A percentile compares a stretch with the other conserved stretches of the same genome.
Conservation (phyloP, 2,888 invertebrate genomes). For the Acleris holmiana region DNA sequence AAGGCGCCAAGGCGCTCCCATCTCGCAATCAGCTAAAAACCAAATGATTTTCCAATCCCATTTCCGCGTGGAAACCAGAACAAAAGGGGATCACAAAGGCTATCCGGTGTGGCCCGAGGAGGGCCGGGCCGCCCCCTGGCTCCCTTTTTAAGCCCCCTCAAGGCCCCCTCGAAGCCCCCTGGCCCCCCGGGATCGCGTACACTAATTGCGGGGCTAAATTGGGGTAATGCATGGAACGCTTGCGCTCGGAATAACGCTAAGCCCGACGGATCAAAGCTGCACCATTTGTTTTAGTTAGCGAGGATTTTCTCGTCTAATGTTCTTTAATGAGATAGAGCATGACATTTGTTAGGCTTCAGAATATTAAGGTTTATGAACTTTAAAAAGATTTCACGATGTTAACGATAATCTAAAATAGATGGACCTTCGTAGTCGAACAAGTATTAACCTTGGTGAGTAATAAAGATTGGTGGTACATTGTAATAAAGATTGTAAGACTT, state of each 20-base stretch:
- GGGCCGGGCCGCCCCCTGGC: conserved; percentile 38
- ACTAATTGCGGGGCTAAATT: conserved; percentile 81
- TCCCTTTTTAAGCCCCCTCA: conserved; percentile 43
- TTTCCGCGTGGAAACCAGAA: conserved; percentile 74
- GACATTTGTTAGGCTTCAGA: conserved; percentile 3
- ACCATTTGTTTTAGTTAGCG: conserved; percentile 78
- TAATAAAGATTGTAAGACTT: too few relatives aligned
- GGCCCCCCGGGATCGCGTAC: conserved; percentile 56
- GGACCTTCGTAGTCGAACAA: too few relatives aligned
- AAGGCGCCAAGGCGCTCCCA: conserved; percentile 28
- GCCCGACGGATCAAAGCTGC: conserved; percentile 65
- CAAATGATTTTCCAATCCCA: conserved; percentile 81
- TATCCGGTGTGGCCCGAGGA: conserved; percentile 51
- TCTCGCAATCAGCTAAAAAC: conserved; percentile 79
- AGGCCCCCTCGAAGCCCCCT: conserved; percentile 43
- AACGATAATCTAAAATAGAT: too few relatives aligned
- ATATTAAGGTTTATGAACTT: not conserved
- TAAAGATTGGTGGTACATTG: too few relatives aligned
- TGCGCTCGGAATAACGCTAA: conserved; percentile 65
- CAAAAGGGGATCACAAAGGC: conserved; percentile 71
- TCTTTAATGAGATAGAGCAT: conserved; percentile 38
- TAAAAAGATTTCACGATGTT: too few relatives aligned
- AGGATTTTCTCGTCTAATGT: conserved; percentile 59
- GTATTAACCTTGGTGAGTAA: too few relatives aligned
- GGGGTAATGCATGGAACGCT: conserved; percentile 78